Evolutionary conservation across 2,113 vertebrate genomes (phyloP).

Genomic region (Clupea harengus): DNA sequence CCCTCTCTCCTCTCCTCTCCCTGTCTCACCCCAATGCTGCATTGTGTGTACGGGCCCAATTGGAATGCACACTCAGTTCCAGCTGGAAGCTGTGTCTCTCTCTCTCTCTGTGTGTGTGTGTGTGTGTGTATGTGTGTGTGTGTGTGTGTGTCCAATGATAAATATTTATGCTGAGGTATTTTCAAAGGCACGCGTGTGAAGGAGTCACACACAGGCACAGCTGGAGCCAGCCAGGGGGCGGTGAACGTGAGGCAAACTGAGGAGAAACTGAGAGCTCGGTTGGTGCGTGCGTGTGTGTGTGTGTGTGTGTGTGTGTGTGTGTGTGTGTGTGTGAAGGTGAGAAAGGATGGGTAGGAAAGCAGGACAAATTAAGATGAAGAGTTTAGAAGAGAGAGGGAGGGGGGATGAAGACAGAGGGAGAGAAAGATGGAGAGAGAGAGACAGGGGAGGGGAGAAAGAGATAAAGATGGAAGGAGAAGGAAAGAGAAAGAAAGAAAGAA

Average conservation of each 20-base stretch:
- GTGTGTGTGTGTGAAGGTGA: neutral
- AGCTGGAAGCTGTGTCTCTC: neutral
- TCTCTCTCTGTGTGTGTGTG: neutral
- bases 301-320: neutral
- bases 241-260: neutral
- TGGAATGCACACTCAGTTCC: neutral
- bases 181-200: neutral
- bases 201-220: neutral
- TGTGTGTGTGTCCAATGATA: conserved; percentile 9
- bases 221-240: neutral
- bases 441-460: neutral
- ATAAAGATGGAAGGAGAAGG: neutral
- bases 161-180: conserved; percentile 1
- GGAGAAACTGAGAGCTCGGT: neutral
- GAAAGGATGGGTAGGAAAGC: neutral
- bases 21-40: neutral
- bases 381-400: neutral
- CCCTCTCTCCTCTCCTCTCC: neutral
- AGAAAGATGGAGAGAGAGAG: neutral
- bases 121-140: conserved; percentile 16
- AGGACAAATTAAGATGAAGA: neutral
- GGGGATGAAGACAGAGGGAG: no score
- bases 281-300: neutral
- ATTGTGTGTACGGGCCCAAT: neutral
- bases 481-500: neutral